Evolutionary conservation across 2,888 invertebrate genomes (phyloP), one percentile per base, ranked within the genome.

Genomic region (Malacosoma neustria): DNA sequence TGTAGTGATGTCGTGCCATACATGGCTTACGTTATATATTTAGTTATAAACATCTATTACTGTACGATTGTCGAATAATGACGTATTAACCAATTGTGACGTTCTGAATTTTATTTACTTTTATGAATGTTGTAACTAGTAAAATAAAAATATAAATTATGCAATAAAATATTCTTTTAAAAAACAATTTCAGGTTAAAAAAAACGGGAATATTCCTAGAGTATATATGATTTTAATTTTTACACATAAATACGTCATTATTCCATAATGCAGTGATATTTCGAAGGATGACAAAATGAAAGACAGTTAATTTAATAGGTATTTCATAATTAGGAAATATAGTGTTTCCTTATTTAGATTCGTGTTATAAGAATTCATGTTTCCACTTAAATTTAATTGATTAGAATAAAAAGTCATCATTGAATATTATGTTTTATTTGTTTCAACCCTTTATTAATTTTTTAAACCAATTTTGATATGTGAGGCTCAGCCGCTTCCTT

Each of bases 351-450:
- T 84, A 84, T 82, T 77, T 85, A 85, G 85, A 81, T 76, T 75
- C 85, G 79, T 84, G 84, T 82, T 82, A 80, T 82, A 79, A 81
- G 77, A 72, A 76, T 82, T 81, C 82, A 85, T 84, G 82, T 85
- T 85, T 85, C 84, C 85, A 85, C 79, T 73, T 82, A 81, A 72
- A 79, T 68, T 71, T 81, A 82, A 84, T 71, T 81, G 81, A 84
- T 77, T 85, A 85, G 84, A 85, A 77, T 84, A 77, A 69, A 82
- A 22, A 74, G 72, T 81, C 80, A 81, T 85, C 76, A 82, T 81
- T 77, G 74, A 80, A 51, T 44, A 39, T 48, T 32, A 64, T 51
- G 71, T 81, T 73, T 81, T 62, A 72, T 76, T 76, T 48, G 6
- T 11, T 11, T 29, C 3, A 6, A 13, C 11, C 13, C 9, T 32